phyloP scores from a whole-genome alignment of 2,888 invertebrate species.

The Eledone cirrhosa region DNA sequence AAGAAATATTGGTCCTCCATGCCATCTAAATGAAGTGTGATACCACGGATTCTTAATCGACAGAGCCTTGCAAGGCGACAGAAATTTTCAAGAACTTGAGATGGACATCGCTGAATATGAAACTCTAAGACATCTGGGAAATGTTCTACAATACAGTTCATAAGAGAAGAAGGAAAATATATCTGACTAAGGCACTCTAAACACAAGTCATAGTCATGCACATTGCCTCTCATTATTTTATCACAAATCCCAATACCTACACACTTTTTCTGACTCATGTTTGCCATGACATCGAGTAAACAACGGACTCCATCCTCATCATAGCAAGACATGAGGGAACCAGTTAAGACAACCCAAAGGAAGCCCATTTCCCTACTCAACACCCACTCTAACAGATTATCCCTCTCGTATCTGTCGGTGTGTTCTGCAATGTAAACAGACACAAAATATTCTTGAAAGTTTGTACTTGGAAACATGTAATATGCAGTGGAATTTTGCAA shows the following conservation, averaged over 20 bases:
- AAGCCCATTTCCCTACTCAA: background rate
- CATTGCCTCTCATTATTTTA: slow-evolving; percentile 23
- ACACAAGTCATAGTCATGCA: slow-evolving; percentile 22
- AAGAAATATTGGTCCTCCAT: slow-evolving; percentile 21
- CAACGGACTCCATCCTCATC: slow-evolving; percentile 14
- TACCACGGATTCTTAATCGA: slow-evolving; percentile 5
- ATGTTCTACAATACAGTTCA: slow-evolving; percentile 17
- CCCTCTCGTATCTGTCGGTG: background rate
- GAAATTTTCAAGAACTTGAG: slow-evolving; percentile 23
- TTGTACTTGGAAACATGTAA: slow-evolving; percentile 15
- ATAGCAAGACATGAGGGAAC: slow-evolving; percentile 16
- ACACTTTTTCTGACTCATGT: slow-evolving; percentile 12
- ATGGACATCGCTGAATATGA: slow-evolving; percentile 19
- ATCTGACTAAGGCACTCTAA: slow-evolving; percentile 28
- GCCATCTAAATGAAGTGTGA: slow-evolving; percentile 26
- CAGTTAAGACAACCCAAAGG: slow-evolving; percentile 18
- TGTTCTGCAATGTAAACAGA: slow-evolving; percentile 24
- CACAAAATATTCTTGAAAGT: slow-evolving; percentile 24
- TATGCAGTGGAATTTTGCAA: slow-evolving; percentile 14
- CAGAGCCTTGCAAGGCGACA: slow-evolving; percentile 1
- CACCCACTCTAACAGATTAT: background rate
- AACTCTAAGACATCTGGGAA: slow-evolving; percentile 26
- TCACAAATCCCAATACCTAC: slow-evolving; percentile 23
- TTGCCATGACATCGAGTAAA: slow-evolving; percentile 2
- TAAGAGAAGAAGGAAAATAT: slow-evolving; percentile 10